Base-by-base conservation (phyloP, 2,888 invertebrate genomes). In the Trachelus troglodyta region DNA sequence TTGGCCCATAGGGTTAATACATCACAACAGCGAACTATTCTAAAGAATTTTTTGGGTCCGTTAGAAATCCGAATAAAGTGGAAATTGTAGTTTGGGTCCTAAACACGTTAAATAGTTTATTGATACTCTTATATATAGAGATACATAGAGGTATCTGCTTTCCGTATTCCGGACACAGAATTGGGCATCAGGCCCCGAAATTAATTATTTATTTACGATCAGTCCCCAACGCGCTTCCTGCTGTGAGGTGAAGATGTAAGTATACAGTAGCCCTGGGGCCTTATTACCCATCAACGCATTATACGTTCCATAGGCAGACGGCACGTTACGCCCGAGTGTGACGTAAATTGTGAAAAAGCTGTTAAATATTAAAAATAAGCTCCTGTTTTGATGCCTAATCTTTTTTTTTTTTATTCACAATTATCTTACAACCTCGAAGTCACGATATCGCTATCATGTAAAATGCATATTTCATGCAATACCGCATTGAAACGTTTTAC, bases 191-290 rank as follows among this genome's bases (percentile, higher is more conserved):
- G 56, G 56, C 56, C 56, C 56, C 56, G 56, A 56, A 56, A 12
- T 71, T 34, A 34, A 31, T 31, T 34, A 71, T 71, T 71, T 71
- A 71, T 71, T 71, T 71, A 71, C 71, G 71, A 71, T 71, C 71
- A 12, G 71, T 71, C 31, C 34, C 12, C 71, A 23, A 23, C 71
- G 15, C 33, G 71, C 31, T 71, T 71, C 71, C 71, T 23, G 71
- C 71, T 71, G 71, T 12, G 71, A 71, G 71, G 23, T 34, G 31
- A 71, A 34, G 71, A 71, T 71, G 71, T 34, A 23, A 71, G 71
- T 71, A 71, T 34, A 71, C 71, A 34, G 71, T 71, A 71, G 71
- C 71, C 71, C 15, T 34, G 71, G 33, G 33, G 71, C 71, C 71
- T 56, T 71, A 71, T 31, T 71, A 71, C 71, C 33, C 12, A 33